phyloP scores from a whole-genome alignment of 1,140 invertebrate genomes.

The Drosophila chauvacae region DNA sequence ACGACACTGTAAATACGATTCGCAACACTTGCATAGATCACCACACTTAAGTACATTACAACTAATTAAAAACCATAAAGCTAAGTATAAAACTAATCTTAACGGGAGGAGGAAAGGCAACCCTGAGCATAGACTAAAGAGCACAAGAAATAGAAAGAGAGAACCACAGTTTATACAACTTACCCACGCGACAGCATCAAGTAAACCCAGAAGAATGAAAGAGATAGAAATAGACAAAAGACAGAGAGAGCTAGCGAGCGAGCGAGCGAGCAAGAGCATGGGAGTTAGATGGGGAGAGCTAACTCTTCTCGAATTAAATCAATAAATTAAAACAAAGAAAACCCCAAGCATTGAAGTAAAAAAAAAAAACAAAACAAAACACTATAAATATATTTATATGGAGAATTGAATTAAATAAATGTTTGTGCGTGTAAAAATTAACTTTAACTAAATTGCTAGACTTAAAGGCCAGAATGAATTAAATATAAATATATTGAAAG shows the following conservation, averaged over 20 bases:
- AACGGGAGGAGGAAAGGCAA: conserved; percentile 54
- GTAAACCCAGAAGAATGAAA: conserved; percentile 36
- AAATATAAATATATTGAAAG: conserved; percentile 77
- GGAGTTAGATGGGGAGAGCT: conserved; percentile 52
- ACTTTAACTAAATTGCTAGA: conserved; percentile 79
- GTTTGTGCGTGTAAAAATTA: conserved; percentile 83
- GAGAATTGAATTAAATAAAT: conserved; percentile 76
- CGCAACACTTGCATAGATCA: conserved; percentile 59
- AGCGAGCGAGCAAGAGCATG: conserved; percentile 26
- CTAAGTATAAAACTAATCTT: conserved; percentile 57
- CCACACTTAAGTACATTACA: conserved; percentile 38
- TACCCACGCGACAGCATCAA: conserved; percentile 74
- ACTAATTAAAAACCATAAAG: conserved; percentile 25
- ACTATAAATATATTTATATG: conserved; percentile 73
- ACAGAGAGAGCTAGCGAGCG: conserved; percentile 23
- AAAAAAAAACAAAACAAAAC: neutral
- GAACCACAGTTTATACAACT: conserved; percentile 64
- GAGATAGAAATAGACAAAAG: conserved; percentile 24
- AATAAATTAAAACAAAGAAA: conserved; percentile 38
- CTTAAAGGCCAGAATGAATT: conserved; percentile 58
- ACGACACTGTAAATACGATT: conserved; percentile 65
- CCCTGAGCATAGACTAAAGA: conserved; percentile 80
- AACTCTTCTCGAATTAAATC: conserved; percentile 53
- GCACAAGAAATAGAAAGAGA: conserved; percentile 43
- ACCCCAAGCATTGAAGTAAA: conserved; percentile 26